phyloP scores from a whole-genome alignment of 30 jellyfish, hydroid and myxozoan genomes.

The Aurelia aurita region DNA sequence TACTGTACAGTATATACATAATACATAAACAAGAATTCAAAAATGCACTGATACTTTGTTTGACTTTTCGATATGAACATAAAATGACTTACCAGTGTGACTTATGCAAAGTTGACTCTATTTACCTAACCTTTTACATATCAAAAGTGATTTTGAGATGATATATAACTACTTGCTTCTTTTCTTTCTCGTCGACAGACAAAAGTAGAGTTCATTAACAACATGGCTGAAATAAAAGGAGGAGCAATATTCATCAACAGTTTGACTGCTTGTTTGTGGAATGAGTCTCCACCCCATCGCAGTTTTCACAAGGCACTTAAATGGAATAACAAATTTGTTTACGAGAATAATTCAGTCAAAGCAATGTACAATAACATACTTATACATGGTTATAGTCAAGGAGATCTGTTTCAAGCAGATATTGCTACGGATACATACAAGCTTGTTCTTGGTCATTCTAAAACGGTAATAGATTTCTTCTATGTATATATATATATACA shows the following conservation, averaged over 20 bases:
- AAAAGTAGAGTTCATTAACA: conserved; percentile 53
- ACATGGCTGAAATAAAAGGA: conserved; percentile 79
- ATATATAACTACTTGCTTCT: neutral
- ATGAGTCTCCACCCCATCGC: conserved; percentile 56
- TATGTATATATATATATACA: too few relatives aligned
- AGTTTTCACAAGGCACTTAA: conserved; percentile 56
- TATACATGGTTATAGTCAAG: neutral
- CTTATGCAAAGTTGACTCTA: too few relatives aligned
- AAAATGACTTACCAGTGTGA: too few relatives aligned
- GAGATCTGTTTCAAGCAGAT: conserved; percentile 15
- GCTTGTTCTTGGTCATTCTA: conserved; percentile 26
- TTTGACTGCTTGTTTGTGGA: conserved; percentile 88
- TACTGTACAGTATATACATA: too few relatives aligned
- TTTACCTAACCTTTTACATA: too few relatives aligned
- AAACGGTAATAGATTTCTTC: conserved; percentile 7
- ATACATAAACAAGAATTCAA: too few relatives aligned
- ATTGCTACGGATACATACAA: conserved; percentile 67
- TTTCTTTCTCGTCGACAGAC: conserved; percentile 41
- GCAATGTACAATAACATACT: conserved; percentile 24
- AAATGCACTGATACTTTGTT: too few relatives aligned
- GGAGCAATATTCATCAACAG: conserved; percentile 90
- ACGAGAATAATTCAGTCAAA: conserved; percentile 52
- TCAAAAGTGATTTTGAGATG: too few relatives aligned
- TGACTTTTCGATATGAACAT: too few relatives aligned
- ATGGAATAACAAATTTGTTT: conserved; percentile 76